Conservation (phyloP, 2,888 invertebrate species). For the Sinhomidia bicolor region DNA sequence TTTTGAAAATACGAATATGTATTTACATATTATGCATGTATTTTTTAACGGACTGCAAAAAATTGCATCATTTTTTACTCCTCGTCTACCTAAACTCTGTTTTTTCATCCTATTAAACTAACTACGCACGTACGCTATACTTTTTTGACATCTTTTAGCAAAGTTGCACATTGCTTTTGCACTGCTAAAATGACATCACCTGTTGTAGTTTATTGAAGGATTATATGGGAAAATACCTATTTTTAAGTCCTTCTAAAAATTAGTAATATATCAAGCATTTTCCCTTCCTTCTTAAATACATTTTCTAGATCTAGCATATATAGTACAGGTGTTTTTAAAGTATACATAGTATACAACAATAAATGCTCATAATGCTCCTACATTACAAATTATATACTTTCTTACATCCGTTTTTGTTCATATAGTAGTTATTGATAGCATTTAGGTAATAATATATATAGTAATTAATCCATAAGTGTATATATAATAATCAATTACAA, state of each 20-base stretch:
- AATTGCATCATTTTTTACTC: constrained; percentile 32
- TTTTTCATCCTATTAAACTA: constrained; percentile 15
- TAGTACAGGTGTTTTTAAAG: not conserved
- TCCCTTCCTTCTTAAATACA: not conserved
- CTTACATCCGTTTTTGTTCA: not conserved
- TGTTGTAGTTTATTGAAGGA: not conserved
- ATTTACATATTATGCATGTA: constrained; percentile 14
- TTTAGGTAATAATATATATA: not conserved
- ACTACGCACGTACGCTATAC: no score
- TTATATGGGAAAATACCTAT: not conserved
- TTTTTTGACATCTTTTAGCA: not conserved
- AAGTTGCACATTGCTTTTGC: not conserved
- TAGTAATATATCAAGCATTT: constrained; percentile 10
- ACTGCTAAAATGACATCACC: not conserved
- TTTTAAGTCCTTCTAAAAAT: not conserved
- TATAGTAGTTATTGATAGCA: constrained; percentile 15
- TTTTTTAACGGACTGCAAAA: not conserved
- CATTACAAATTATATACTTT: constrained; percentile 7
- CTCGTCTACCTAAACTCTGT: not conserved
- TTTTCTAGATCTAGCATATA: not conserved
- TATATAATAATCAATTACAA: not conserved
- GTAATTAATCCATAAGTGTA: not conserved
- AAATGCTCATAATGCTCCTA: constrained; percentile 32
- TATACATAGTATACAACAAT: constrained; percentile 39
- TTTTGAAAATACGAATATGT: not conserved